Evolutionary conservation across 92 coral and sea anemone species (phyloP), one percentile per base, ranked within the genome.

Genomic region (Zoanthus sansibaricus): DNA sequence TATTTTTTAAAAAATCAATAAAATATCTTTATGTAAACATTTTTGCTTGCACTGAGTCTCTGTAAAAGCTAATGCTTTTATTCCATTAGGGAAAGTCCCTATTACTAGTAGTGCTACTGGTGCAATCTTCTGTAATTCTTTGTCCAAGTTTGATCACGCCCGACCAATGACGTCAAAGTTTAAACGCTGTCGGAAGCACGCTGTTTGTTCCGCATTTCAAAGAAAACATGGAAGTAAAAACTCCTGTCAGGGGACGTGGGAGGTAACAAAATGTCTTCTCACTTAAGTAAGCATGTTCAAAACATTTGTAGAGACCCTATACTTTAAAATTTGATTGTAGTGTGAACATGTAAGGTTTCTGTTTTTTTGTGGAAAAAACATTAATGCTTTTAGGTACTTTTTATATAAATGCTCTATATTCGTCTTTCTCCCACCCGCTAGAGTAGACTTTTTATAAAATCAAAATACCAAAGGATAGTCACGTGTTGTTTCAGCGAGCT

Each of bases 111-210:
- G 25, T 25, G 25, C 13, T 5, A 37, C 4, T 67, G 33, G 33
- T 79, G 84, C 45, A 62, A 79, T 61, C 49, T 12, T 42, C 18
- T 1, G 74, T 5, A 79, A 79, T 25, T 3, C 17, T 79, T 79
- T 64, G 42, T 0, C n/a, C 55, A 37, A 32, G 71, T 79, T 61
- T 62, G 80, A 49, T 44, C 71, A 62, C 8, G 83, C 71, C 71
- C 58, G 1, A 48, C 56, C 84, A 62, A 44, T 80, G 75, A 80
- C 75, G 75, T 80, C 85, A 80, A 11, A 79, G 5, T 45, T 32
- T 0, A 1, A 7, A 37, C 54, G 84, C 62, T 30, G 83, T 55
- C 72, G 73, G 61, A 79, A 12, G 21, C 4, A 20, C 9, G n/a
- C n/a, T 30, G 37, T 76, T 9, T 16, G 83, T 80, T 80, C 75